Evolutionary conservation across 2,113 vertebrate genomes (phyloP), one percentile per base, ranked within the genome.

Genomic region (Peromyscus maniculatus): DNA sequence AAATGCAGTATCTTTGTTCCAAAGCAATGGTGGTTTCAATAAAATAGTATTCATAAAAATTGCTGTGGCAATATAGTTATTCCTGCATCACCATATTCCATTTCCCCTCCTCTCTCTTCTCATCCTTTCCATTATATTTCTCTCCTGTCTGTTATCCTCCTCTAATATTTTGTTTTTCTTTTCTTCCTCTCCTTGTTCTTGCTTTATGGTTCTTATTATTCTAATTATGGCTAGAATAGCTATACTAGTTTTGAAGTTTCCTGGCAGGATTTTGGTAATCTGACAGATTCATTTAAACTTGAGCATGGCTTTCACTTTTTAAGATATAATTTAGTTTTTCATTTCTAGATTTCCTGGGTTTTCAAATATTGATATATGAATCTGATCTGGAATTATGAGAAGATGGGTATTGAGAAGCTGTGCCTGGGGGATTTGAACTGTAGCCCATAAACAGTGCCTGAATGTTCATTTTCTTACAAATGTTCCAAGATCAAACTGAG

Each of bases 401-500:
- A 62, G 36, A 39, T 12, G 8, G 1, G 57, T 49, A 36, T 89
- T 77, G 9, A 91, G 71, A 95, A 96, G 97, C 64, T 97, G 16
- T 97, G 92, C 92, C 88, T 91, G 62, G 72, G 39, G 97, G 92
- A 97, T 95, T 87, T 96, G 79, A 98, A 83, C 11, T 55, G 36
- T 43, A 92, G 69, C 39, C 52, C 89, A 97, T 96, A 97, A 98
- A 97, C 43, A 96, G 75, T 98, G 92, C 97, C 89, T 95, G 83
- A 97, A 97, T 97, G 97, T 97, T 89, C 46, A 7, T 96, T 98
- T 97, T 94, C 95, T 22, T 90, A 93, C 43, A 97, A 93, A 98
- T 96, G 59, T 98, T 28, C 93, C 98, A 90, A 98, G 92, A 97
- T 98, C 97, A 90, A 97, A 97, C 0, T 36, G 78, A 98, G 96